phyloP scores from a whole-genome alignment of 2,113 vertebrate species.

The Eupsittula cactorum region DNA sequence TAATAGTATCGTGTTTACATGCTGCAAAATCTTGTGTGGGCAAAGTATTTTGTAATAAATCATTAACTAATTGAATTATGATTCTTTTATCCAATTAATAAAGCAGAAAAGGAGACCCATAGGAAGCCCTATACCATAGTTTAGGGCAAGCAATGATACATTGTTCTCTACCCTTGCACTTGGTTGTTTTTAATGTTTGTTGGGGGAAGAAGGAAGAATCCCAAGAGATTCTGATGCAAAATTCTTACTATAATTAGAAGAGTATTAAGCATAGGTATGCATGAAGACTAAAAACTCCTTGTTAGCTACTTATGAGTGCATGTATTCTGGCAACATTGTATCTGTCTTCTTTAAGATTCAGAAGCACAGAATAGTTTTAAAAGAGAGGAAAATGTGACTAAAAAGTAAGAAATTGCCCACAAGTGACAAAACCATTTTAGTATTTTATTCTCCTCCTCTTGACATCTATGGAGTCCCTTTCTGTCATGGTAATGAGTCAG shows the following conservation, averaged over 20 bases:
- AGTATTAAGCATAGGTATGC: background rate
- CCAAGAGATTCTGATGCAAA: background rate
- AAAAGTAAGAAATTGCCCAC: background rate
- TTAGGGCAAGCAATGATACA: background rate
- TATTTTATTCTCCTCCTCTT: background rate
- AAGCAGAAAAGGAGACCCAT: conserved; percentile 25
- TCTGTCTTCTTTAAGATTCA: background rate
- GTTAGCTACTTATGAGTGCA: background rate
- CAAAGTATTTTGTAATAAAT: conserved; percentile 78
- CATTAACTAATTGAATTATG: conserved; percentile 74
- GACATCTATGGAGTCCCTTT: background rate
- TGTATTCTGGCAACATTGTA: background rate
- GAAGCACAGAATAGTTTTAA: background rate
- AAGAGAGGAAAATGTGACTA: background rate
- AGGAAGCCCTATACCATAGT: conserved; percentile 4
- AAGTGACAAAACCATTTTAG: background rate
- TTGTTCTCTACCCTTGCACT: background rate
- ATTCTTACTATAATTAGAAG: background rate
- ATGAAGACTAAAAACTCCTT: background rate
- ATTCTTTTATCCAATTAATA: conserved; percentile 71
- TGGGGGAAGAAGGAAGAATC: background rate
- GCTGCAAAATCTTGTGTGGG: conserved; percentile 67
- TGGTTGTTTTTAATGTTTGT: too few relatives aligned
- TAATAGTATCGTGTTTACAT: conserved; percentile 69
- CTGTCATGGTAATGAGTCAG: background rate